Evolutionary conservation across 1,140 invertebrate genomes (phyloP).

Genomic region (Cherax quadricarinatus): DNA sequence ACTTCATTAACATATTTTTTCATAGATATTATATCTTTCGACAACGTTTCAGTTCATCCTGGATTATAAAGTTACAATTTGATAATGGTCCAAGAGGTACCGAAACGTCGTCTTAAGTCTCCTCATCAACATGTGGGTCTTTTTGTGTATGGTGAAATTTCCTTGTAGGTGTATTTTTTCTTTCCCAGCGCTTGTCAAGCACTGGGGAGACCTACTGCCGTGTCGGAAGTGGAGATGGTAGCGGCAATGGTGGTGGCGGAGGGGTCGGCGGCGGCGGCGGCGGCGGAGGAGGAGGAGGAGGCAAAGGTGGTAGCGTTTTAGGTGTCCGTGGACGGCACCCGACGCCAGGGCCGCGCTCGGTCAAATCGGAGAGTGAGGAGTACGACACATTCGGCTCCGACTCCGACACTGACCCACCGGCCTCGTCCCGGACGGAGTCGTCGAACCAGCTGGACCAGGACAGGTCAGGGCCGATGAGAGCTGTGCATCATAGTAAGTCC

Average conservation of each 20-base stretch:
- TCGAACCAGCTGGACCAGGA: constrained; percentile 85
- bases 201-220: constrained; percentile 48
- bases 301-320: neutral
- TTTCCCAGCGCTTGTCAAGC: constrained; percentile 31
- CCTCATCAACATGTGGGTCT: too few relatives aligned
- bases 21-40: too few relatives aligned
- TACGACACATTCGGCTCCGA: constrained; percentile 86
- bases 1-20: too few relatives aligned
- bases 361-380: constrained; percentile 80
- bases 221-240: constrained; percentile 18
- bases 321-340: constrained; percentile 49
- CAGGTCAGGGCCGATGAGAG: constrained; percentile 82
- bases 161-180: too few relatives aligned
- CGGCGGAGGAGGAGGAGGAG: neutral
- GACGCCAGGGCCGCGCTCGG: constrained; percentile 55
- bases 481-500: constrained; percentile 81
- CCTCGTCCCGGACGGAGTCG: constrained; percentile 85
- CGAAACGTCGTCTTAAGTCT: too few relatives aligned
- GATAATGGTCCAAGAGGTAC: too few relatives aligned
- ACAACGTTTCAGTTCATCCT: too few relatives aligned
- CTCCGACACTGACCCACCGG: constrained; percentile 85
- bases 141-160: too few relatives aligned
- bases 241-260: neutral
- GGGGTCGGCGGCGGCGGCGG: constrained; percentile 17
- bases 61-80: too few relatives aligned